phyloP scores from a whole-genome alignment of 2,888 invertebrate genomes.

The Noctua pronuba region DNA sequence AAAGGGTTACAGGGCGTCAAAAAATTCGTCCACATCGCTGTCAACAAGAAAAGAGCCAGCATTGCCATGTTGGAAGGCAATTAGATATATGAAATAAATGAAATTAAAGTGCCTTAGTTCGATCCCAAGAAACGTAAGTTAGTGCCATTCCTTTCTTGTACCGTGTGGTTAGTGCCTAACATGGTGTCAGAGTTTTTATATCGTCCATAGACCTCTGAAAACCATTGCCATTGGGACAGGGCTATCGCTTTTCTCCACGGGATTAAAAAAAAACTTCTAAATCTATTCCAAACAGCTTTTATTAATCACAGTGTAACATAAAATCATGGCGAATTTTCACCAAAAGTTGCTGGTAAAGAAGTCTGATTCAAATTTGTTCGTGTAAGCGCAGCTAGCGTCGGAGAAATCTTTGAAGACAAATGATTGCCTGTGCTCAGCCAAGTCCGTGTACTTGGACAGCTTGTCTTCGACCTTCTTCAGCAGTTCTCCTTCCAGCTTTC shows the following conservation, averaged over 20 bases:
- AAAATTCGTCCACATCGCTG: too few relatives aligned
- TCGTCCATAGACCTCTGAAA: too few relatives aligned
- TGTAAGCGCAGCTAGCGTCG: conserved; percentile 77
- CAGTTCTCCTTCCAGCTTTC: conserved; percentile 78
- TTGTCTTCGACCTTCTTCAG: conserved; percentile 81
- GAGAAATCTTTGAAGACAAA: conserved; percentile 85
- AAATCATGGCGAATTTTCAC: conserved; percentile 64
- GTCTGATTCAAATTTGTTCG: conserved; percentile 79
- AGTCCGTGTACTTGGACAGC: conserved; percentile 82
- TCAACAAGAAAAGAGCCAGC: too few relatives aligned
- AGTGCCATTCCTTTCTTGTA: too few relatives aligned
- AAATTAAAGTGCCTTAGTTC: neutral
- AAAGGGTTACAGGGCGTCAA: too few relatives aligned
- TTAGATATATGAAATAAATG: neutral
- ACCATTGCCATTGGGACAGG: neutral
- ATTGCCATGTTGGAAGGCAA: too few relatives aligned
- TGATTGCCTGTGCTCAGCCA: conserved; percentile 79
- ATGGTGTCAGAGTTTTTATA: too few relatives aligned
- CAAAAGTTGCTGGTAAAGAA: conserved; percentile 85
- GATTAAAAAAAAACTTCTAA: neutral
- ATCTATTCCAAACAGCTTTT: conserved; percentile 13
- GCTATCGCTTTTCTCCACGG: neutral
- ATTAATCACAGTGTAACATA: conserved; percentile 55
- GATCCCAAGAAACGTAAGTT: neutral
- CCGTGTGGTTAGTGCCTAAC: neutral